These are phyloP conservation scores for Gryon sp. DNA, from an alignment of 1,140 invertebrate genomes.

Conservation along the genomic window DNA sequence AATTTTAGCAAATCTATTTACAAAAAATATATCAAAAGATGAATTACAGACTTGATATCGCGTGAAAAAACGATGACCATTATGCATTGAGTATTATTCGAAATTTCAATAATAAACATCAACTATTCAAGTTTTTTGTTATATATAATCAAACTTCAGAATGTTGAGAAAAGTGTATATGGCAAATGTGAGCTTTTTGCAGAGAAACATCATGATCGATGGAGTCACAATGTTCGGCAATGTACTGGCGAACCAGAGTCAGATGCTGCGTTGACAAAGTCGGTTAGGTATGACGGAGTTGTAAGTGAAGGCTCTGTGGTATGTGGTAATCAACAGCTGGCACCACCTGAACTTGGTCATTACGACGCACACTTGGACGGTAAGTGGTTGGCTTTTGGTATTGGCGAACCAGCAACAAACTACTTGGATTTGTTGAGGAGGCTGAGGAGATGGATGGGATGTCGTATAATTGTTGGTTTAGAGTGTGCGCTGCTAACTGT, in stretches of 20 bases:
- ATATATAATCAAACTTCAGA: no score
- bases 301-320: conserved; percentile 64
- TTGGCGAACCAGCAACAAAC: conserved; percentile 65
- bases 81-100: no score
- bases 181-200: conserved; percentile 1
- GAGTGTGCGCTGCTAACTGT: conserved; percentile 69
- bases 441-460: conserved; percentile 55
- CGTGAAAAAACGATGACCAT: no score
- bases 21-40: no score
- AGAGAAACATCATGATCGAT: conserved; percentile 21
- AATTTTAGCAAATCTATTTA: no score
- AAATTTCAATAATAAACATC: no score
- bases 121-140: no score
- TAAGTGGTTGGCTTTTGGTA: conserved; percentile 75
- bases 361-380: conserved; percentile 68
- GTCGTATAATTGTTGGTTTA: conserved; percentile 67
- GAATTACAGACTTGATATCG: no score
- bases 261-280: conserved; percentile 22
- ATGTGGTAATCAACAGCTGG: conserved; percentile 72
- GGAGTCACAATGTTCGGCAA: conserved; percentile 44
- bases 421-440: conserved; percentile 54
- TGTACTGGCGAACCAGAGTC: conserved; percentile 47
- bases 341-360: conserved; percentile 72
- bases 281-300: conserved; percentile 55
- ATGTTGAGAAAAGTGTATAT: not conserved